Evolutionary conservation across 2,113 vertebrate species (phyloP).

Genomic region (Glareola pratincola): DNA sequence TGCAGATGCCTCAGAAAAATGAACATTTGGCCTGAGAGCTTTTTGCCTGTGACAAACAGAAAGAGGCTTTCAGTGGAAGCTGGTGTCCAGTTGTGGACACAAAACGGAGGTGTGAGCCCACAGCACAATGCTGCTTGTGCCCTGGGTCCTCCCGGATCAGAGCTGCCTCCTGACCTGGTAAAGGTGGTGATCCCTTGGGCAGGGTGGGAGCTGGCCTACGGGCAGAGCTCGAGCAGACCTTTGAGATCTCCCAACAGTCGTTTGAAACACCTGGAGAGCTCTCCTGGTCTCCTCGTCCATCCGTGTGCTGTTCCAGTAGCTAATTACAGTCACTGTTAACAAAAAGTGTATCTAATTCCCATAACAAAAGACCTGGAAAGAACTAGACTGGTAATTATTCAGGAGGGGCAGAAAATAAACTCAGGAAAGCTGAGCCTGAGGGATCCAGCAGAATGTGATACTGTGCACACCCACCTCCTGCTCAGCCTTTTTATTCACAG

Average conservation of each 20-base stretch:
- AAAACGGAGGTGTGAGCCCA: neutral
- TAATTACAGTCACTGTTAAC: neutral
- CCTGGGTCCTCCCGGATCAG: neutral
- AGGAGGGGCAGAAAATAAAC: neutral
- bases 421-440: neutral
- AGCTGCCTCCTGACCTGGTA: neutral
- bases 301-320: neutral
- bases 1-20: neutral
- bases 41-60: neutral
- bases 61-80: neutral
- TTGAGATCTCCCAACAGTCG: rapidly evolving
- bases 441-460: neutral
- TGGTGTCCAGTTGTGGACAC: neutral
- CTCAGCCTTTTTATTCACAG: neutral
- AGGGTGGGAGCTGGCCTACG: neutral
- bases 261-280: neutral
- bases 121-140: neutral
- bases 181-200: neutral
- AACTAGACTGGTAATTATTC: neutral
- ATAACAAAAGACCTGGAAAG: conserved; percentile 17
- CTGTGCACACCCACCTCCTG: neutral
- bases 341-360: neutral
- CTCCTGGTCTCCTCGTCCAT: neutral
- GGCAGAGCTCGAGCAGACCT: neutral
- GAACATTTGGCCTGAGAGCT: neutral